phyloP scores from a whole-genome alignment of 2,113 vertebrate genomes.

The Corythoichthys intestinalis region DNA sequence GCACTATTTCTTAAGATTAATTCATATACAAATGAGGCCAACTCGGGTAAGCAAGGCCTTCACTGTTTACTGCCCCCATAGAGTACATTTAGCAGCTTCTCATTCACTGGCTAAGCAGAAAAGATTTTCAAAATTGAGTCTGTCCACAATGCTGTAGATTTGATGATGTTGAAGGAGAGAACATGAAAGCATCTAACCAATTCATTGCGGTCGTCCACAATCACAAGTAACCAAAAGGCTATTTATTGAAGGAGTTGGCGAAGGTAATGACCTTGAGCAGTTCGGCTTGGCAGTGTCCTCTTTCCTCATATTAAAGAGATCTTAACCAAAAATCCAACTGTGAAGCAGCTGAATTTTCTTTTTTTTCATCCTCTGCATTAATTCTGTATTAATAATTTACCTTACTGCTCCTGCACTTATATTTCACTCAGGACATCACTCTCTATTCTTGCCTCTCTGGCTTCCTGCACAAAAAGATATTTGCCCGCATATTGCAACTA shows the following conservation, averaged over 20 bases:
- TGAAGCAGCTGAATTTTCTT: neutral
- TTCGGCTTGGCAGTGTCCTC: constrained; percentile 7
- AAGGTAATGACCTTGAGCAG: constrained; percentile 43
- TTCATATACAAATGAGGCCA: constrained; percentile 23
- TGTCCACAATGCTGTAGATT: constrained; percentile 22
- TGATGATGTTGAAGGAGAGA: constrained; percentile 18
- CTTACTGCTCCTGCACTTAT: constrained; percentile 5
- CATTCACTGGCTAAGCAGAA: constrained; percentile 5
- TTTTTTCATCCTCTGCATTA: neutral
- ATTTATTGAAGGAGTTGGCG: constrained; percentile 32
- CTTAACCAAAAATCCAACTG: neutral
- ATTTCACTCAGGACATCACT: constrained; percentile 26
- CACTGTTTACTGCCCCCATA: constrained; percentile 2
- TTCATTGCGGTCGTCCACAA: constrained; percentile 2
- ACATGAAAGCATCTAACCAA: constrained; percentile 31
- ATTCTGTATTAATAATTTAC: constrained; percentile 33
- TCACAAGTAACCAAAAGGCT: constrained; percentile 7
- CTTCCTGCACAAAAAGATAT: constrained; percentile 17
- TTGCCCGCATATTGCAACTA: constrained; percentile 1
- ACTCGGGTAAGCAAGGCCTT: constrained; percentile 9
- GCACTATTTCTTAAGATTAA: neutral
- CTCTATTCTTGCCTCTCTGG: constrained; percentile 1
- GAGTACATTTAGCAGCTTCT: neutral
- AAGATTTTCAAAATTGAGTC: constrained; percentile 23
- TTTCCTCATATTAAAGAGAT: neutral